Percentiles rank a stretch among this genome's conserved stretches.
These are phyloP conservation scores for Eristalis pertinax DNA, from an alignment of 2,888 invertebrate genomes.

Conservation along the genomic window DNA sequence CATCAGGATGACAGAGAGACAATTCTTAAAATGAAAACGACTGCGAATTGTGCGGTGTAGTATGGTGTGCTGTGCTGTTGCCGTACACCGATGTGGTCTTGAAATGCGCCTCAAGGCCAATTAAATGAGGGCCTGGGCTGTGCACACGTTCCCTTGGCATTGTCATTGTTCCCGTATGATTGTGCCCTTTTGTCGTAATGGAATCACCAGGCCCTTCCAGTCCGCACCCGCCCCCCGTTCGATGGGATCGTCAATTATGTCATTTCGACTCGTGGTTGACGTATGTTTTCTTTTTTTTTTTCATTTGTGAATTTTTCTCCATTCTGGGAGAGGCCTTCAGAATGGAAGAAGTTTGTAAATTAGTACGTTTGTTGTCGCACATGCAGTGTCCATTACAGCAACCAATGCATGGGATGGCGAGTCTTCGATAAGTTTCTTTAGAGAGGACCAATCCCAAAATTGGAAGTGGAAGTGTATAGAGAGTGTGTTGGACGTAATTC, in stretches of 20 bases:
- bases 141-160: constrained; percentile 26
- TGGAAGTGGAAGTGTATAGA: no score
- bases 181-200: constrained; percentile 47
- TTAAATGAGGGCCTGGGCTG: constrained; percentile 57
- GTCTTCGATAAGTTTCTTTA: no score
- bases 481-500: no score
- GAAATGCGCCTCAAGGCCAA: constrained; percentile 64
- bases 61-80: constrained; percentile 6
- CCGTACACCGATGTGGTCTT: constrained; percentile 27
- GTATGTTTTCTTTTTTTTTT: neutral
- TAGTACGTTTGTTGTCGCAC: neutral
- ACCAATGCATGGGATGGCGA: neutral
- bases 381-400: neutral
- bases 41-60: neutral
- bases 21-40: neutral
- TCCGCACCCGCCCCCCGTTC: neutral
- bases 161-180: constrained; percentile 50
- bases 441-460: no score
- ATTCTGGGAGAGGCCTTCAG: neutral
- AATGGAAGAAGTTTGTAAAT: constrained; percentile 11
- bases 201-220: neutral
- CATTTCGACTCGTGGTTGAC: constrained; percentile 20
- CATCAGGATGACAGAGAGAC: constrained; percentile 36
- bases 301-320: neutral
- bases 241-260: constrained; percentile 50